Conservation (phyloP, 2,888 invertebrate genomes). For the Tetragnatha montana region DNA sequence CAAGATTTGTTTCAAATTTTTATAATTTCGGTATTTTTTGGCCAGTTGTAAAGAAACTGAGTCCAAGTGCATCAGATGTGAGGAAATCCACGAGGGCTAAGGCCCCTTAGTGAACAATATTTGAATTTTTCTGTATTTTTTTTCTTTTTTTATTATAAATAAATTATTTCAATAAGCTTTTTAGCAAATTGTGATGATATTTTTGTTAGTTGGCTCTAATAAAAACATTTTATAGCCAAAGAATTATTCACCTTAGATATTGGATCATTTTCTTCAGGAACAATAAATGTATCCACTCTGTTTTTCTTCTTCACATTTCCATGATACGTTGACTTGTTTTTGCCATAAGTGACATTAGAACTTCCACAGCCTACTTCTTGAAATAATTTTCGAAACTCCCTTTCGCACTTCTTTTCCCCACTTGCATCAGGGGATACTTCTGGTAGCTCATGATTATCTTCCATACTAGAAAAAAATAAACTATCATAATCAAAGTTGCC, state of each 20-base stretch:
- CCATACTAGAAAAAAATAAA: constrained; percentile 1
- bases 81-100: no score
- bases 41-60: no score
- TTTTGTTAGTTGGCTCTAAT: no score
- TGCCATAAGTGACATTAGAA: neutral
- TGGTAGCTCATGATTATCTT: neutral
- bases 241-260: neutral
- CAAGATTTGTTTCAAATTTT: no score
- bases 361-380: neutral
- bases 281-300: neutral
- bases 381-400: constrained; percentile 27
- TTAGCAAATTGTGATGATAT: no score
- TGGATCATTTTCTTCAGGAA: constrained; percentile 14
- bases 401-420: constrained; percentile 34
- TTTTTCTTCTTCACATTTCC: constrained; percentile 14
- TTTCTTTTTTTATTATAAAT: no score
- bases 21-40: no score
- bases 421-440: neutral
- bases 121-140: no score
- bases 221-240: neutral
- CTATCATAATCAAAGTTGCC: neutral
- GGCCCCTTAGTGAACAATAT: no score
- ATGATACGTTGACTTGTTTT: neutral
- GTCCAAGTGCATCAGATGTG: no score
- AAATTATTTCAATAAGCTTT: no score